Percentiles rank a stretch among this genome's conserved stretches.
Evolutionary conservation across 2,797 vertebrate species (phyloP).

Genomic region (Myotis planiceps): DNA sequence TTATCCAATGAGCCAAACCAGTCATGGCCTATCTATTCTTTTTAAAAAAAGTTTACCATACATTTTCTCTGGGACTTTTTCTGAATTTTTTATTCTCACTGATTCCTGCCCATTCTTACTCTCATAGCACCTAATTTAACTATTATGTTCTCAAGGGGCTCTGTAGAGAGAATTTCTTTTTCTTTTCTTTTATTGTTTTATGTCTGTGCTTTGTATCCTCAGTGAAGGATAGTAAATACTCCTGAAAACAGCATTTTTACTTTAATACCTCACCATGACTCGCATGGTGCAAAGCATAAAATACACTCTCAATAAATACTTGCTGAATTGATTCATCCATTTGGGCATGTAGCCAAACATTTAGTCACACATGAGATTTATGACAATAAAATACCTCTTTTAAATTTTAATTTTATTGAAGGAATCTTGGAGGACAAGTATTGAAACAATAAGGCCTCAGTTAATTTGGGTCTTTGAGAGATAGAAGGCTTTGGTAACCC

Average conservation of each 20-base stretch:
- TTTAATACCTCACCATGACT: neutral
- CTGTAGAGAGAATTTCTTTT: neutral
- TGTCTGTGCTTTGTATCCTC: neutral
- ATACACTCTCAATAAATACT: neutral
- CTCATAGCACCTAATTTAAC: neutral
- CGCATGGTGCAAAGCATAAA: neutral
- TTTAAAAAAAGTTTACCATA: neutral
- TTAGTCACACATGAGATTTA: neutral
- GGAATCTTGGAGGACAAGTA: neutral
- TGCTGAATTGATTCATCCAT: neutral
- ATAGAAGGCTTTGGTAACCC: neutral
- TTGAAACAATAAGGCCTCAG: neutral
- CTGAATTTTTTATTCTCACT: neutral
- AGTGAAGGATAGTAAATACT: neutral
- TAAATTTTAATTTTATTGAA: neutral
- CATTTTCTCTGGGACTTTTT: neutral
- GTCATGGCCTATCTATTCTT: too few relatives aligned
- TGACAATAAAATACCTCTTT: neutral
- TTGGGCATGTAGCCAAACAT: neutral
- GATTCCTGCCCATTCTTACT: neutral
- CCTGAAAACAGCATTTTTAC: neutral
- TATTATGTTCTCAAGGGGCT: neutral
- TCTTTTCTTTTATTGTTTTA: neutral
- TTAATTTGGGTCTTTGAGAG: neutral
- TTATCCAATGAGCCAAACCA: too few relatives aligned